These are phyloP conservation scores for Drosophila pegasa DNA, from an alignment of 2,888 invertebrate species.

Conservation along the genomic window DNA sequence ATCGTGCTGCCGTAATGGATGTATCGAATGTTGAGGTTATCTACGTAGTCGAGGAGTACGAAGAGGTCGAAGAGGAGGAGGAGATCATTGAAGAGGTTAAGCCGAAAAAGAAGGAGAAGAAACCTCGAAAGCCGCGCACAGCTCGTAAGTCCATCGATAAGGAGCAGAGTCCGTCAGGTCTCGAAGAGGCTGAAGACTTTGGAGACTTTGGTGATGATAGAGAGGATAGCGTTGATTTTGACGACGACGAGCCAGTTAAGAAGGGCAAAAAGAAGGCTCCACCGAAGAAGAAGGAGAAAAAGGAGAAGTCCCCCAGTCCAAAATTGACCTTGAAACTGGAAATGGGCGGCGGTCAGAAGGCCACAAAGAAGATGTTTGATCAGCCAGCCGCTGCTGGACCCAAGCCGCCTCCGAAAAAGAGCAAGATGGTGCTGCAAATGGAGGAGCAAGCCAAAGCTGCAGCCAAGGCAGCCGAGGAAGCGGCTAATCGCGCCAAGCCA, in stretches of 20 bases:
- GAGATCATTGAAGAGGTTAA: conserved; percentile 81
- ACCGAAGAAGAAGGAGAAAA: conserved; percentile 83
- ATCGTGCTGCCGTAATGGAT: conserved; percentile 85
- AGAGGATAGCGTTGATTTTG: conserved; percentile 81
- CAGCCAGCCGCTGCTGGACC: conserved; percentile 78
- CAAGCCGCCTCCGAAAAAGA: conserved; percentile 84
- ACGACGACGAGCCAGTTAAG: conserved; percentile 80
- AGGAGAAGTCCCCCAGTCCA: conserved; percentile 83
- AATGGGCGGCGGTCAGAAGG: conserved; percentile 83
- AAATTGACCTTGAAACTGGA: conserved; percentile 83
- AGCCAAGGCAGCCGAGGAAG: conserved; percentile 82
- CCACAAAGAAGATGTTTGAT: conserved; percentile 84
- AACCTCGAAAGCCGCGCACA: conserved; percentile 72
- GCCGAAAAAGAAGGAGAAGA: conserved; percentile 82
- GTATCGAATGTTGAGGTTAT: conserved; percentile 85
- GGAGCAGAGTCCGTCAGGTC: conserved; percentile 61
- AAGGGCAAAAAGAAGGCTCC: conserved; percentile 82
- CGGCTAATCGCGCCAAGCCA: conserved; percentile 79
- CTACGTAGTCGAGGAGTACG: conserved; percentile 85
- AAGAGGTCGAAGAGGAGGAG: conserved; percentile 81
- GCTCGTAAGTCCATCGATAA: conserved; percentile 78
- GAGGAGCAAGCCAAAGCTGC: conserved; percentile 84
- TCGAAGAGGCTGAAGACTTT: conserved; percentile 52
- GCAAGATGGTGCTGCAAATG: conserved; percentile 83
- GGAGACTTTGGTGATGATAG: conserved; percentile 69